Evolutionary conservation across 1,140 invertebrate genomes (phyloP), one percentile per base, ranked within the genome.

Genomic region (Periplaneta americana): DNA sequence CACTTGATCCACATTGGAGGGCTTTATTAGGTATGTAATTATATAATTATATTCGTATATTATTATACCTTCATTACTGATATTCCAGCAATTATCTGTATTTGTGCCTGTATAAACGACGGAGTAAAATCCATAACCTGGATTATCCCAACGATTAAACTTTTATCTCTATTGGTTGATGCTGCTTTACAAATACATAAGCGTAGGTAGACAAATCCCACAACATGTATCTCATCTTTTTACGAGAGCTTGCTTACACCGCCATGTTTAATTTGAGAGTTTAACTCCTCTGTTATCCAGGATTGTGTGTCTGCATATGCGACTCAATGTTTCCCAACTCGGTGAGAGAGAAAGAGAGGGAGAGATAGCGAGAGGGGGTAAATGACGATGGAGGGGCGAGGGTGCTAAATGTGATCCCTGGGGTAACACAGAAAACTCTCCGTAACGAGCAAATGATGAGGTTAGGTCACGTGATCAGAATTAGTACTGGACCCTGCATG

Each of bases 361-460:
- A n/a, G n/a, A 1, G n/a, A n/a, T 6, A n/a, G 6, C 6, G 48
- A 28, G 48, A 8, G 11, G 48, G 18, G 48, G 48, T 66, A 28
- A 66, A 66, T 66, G 34, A 31, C 33, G 35, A 31, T 18, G 9
- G 13, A 35, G 76, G 76, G 76, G 37, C 5, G 76, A 36, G 36
- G 35, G 76, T 34, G n/a, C 34, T 28, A 33, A 2, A 33, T 77
- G 75, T 77, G 75, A 77, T 77, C 75, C 75, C 31, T 36, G 22
- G 75, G 32, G 75, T 36, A 77, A 34, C 33, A 32, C 66, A 74
- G 34, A 80, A 80, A 80, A 80, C 79, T 80, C 36, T 18, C 66
- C 22, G 34, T 80, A 80, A 80, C 79, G 79, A 80, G 37, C 79
- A 39, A 80, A 80, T 80, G 79, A 80, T 80, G 79, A 80, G 79